Percentiles rank a stretch among this genome's conserved stretches.
Evolutionary conservation across 2,113 vertebrate species (phyloP).

Genomic region (Anser cygnoides): DNA sequence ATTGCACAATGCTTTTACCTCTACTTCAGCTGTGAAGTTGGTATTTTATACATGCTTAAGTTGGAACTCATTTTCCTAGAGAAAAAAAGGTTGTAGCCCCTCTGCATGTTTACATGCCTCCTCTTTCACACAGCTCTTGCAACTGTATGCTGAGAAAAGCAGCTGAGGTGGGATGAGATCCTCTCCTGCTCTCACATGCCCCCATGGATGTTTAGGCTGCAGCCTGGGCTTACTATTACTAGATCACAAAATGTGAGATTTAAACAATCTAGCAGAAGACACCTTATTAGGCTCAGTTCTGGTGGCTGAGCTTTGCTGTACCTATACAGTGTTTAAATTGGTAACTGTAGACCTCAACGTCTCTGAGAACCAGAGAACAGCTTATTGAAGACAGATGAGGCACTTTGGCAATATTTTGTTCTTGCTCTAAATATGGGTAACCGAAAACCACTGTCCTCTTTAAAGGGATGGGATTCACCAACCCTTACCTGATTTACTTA

Average conservation of each 20-base stretch:
- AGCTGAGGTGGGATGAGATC: background rate
- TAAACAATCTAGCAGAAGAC: background rate
- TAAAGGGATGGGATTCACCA: background rate
- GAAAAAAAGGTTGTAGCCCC: background rate
- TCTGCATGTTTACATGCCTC: accelerated
- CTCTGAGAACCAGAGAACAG: background rate
- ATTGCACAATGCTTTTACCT: background rate
- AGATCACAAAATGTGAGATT: background rate
- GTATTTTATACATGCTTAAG: background rate
- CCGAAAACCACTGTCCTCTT: background rate
- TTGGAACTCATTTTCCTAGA: background rate
- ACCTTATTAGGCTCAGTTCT: background rate
- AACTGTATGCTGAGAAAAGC: background rate
- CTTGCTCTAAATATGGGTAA: background rate
- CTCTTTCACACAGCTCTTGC: background rate
- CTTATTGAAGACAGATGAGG: background rate
- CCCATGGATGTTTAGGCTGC: background rate
- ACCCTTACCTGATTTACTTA: background rate
- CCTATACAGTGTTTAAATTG: background rate
- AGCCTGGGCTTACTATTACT: background rate
- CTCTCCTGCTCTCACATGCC: background rate
- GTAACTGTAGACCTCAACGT: background rate
- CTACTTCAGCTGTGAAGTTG: background rate
- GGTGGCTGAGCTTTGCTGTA: background rate
- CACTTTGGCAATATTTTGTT: background rate